Base-by-base conservation (phyloP, 2,113 vertebrate species). In the Stigmatopora argus region DNA sequence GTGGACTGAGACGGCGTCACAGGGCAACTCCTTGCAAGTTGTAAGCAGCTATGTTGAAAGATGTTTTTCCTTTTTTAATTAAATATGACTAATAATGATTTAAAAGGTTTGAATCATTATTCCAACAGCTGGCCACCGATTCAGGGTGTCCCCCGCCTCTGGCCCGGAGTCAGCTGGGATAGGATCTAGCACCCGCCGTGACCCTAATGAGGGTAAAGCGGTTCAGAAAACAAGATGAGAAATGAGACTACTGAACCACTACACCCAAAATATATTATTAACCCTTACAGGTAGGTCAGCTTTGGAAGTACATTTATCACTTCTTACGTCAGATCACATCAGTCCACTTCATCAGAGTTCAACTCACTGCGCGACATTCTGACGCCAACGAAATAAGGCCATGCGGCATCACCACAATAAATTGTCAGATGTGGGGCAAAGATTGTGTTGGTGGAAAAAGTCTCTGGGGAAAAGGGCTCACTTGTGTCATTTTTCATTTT, bases 371-470 rank as follows among this genome's bases (percentile, higher is more conserved):
- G 55, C 26, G 34, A 15, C 31, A 18, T 18, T 57, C 26, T 31
- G 26, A 59, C 35, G 12, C 34, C 55, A 34, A 31, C 34, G 8
- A 26, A n/a, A 72, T 61, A 21, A 44, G 44, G 21, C 60, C 21
- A 49, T 6, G 52, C 64, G 31, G 26, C 26, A 58, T 44, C 14
- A 62, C 21, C 65, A 46, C 44, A 70, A 56, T 61, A 26, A 55
- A 57, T 34, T 47, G 4, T 19, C 13, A n/a, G 35, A 69, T 41
- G 48, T 55, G 21, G 35, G 13, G 4, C 3, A 48, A 44, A 5
- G n/a, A 4, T 21, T 2, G 15, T 48, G 21, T 12, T 12, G 66
- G n/a, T 45, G 35, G 1, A 56, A 17, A n/a, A 3, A 65, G 49
- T 46, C 49, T 67, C 9, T 65, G 14, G 48, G 13, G 4, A 15